Evolutionary conservation across 2,113 vertebrate genomes (phyloP).

Genomic region (Corythoichthys haematopterus): DNA sequence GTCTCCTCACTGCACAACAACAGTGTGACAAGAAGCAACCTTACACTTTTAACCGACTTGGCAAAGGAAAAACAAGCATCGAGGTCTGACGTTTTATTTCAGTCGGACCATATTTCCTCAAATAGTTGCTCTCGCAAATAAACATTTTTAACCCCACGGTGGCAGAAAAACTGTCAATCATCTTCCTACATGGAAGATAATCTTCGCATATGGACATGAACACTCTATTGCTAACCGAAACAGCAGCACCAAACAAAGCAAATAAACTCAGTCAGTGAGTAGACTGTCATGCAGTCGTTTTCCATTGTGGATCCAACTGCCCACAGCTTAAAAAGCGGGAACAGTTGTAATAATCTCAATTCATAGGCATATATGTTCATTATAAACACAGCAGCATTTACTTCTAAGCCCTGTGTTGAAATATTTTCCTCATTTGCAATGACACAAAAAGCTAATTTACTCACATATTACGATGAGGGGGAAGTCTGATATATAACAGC

Average conservation of each 20-base stretch:
- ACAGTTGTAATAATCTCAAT: too few species aligned
- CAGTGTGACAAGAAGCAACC: slow-evolving; percentile 28
- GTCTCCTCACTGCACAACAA: slow-evolving; percentile 15
- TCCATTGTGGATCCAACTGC: too few species aligned
- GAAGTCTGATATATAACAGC: too few species aligned
- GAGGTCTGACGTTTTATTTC: background rate
- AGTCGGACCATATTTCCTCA: background rate
- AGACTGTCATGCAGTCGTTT: too few species aligned
- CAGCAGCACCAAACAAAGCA: background rate
- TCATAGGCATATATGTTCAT: background rate
- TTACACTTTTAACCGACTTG: slow-evolving; percentile 38
- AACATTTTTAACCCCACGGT: background rate
- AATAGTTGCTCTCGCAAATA: background rate
- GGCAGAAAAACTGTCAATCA: background rate
- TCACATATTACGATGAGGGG: too few species aligned
- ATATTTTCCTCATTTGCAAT: background rate
- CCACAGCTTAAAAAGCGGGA: too few species aligned
- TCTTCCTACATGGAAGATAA: background rate
- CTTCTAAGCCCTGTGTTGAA: background rate
- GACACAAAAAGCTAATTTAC: background rate
- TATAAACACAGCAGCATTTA: background rate
- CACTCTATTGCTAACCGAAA: background rate
- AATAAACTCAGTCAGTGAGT: too few species aligned
- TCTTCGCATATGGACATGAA: background rate
- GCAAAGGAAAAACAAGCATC: slow-evolving; percentile 22